Evolutionary conservation across 2,113 vertebrate species (phyloP), one percentile per base, ranked within the genome.

Genomic region (Aldabrachelys gigantea): DNA sequence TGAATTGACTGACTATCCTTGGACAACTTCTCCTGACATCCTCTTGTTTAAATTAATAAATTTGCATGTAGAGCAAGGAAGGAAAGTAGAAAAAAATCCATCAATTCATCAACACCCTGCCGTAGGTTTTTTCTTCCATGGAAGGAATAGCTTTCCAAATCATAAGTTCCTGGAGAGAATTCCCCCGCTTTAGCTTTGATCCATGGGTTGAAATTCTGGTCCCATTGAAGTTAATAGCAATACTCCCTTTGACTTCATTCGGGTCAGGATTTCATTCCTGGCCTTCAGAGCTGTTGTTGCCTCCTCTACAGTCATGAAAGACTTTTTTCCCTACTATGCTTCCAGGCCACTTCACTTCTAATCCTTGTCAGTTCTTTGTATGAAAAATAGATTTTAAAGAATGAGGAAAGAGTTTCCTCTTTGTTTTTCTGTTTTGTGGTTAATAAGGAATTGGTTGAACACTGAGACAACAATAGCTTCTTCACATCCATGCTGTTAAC

Each of bases 231-330:
- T 22, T 80, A 8, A 62, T 29, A 82, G 31, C 38, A 88, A n/a
- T 16, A 2, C 4, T 1, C 24, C 85, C 14, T 12, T 57, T 76
- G n/a, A 31, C 38, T 80, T 0, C 0, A 54, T 54, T 22, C 4
- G 21, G 21, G 22, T 54, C 54, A 54, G 54, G 21, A 54, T 54
- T 54, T 54, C 44, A 11, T 24, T 80, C 9, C 83, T 54, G 21
- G 54, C 17, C 80, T 81, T 87, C 57, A 85, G n/a, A 91, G 72
- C 17, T 52, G 21, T 1, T 82, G 29, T 80, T 92, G 87, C 75
- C 14, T 44, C 31, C 38, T 82, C 49, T 69, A 88, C 81, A 44
- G 52, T 9, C 62, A 1, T 44, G 47, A 91, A 92, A 75, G 24
- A 96, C 62, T 50, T 80, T 54, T 54, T 54, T 54, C 53, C 21